Conservation (phyloP, 2,113 vertebrate genomes). For the Zootoca vivipara region DNA sequence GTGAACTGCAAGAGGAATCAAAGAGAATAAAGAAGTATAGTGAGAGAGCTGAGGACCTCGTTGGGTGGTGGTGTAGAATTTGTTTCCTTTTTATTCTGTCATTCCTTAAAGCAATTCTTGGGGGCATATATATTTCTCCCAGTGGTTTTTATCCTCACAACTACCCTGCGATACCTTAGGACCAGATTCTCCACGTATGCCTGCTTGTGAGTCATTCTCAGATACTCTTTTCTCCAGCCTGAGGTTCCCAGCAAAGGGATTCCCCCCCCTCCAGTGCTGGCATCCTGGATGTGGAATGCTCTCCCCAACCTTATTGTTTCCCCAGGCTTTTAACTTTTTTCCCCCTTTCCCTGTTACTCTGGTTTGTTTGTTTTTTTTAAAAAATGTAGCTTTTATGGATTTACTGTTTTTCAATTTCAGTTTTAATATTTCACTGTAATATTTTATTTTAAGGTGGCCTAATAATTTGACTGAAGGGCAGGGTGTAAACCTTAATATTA, state of each 20-base stretch:
- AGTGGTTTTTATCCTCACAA: neutral
- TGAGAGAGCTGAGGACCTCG: neutral
- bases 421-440: too few relatives aligned
- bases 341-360: neutral
- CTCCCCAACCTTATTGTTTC: neutral
- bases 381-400: neutral
- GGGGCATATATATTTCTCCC: neutral
- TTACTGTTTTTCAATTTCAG: neutral
- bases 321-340: neutral
- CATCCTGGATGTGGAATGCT: neutral
- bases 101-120: too few relatives aligned
- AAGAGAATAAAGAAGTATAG: neutral
- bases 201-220: too few relatives aligned
- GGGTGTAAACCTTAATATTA: neutral
- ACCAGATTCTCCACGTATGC: neutral
- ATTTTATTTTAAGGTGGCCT: neutral
- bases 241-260: neutral
- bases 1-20: neutral
- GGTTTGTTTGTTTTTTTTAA: neutral
- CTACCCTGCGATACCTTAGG: neutral
- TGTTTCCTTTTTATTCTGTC: too few relatives aligned
- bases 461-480: neutral
- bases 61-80: neutral
- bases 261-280: neutral
- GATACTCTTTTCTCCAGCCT: neutral